phyloP scores from a whole-genome alignment of 2,797 vertebrate species.

The Cygnus olor region DNA sequence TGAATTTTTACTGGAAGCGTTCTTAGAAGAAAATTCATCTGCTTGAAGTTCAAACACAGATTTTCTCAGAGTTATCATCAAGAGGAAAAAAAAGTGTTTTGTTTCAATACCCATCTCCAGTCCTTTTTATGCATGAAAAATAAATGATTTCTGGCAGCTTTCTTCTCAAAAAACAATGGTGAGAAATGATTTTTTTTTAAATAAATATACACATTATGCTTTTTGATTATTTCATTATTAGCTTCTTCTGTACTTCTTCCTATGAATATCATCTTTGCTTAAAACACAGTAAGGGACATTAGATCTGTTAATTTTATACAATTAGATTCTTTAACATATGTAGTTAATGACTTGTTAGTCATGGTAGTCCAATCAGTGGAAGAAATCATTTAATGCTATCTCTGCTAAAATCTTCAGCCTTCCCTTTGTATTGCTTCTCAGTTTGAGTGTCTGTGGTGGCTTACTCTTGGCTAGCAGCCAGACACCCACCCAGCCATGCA shows the following conservation, averaged over 20 bases:
- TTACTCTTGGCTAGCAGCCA: not conserved
- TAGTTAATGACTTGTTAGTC: not conserved
- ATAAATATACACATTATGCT: not conserved
- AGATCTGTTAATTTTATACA: not conserved
- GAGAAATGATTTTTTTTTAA: not conserved
- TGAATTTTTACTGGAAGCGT: not conserved
- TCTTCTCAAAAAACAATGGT: not conserved
- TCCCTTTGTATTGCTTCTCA: not conserved
- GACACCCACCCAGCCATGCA: fast-evolving
- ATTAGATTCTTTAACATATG: not conserved
- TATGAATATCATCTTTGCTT: not conserved
- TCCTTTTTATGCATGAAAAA: not conserved
- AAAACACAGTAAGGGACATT: not conserved
- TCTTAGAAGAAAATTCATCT: not conserved
- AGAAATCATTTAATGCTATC: not conserved
- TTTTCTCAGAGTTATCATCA: not conserved
- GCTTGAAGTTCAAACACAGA: not conserved
- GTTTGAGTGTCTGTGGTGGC: not conserved
- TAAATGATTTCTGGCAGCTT: not conserved
- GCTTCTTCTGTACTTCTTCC: not conserved
- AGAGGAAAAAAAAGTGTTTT: not conserved
- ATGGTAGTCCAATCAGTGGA: not conserved
- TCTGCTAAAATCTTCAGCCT: not conserved
- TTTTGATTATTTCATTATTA: not conserved
- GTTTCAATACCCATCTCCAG: not conserved